These are phyloP conservation scores for Leucopsar rothschildi DNA, from an alignment of 2,113 vertebrate species.

Conservation along the genomic window DNA sequence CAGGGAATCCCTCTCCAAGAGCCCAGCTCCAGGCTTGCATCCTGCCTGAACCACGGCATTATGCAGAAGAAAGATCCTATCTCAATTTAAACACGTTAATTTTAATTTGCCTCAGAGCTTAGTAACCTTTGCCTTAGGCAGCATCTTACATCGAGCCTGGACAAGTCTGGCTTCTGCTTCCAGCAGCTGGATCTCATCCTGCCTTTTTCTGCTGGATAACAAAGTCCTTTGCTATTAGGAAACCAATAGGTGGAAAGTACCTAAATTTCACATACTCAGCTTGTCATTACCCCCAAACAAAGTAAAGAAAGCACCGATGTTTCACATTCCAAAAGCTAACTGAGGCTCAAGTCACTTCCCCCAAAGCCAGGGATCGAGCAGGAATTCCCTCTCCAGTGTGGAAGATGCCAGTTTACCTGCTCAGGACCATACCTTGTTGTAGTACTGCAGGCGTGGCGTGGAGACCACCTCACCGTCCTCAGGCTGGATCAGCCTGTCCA, in stretches of 20 bases:
- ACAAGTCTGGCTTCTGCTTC: background rate
- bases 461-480: constrained; percentile 80
- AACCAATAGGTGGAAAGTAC: background rate
- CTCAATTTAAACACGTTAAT: background rate
- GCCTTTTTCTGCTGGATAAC: background rate
- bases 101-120: background rate
- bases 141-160: background rate
- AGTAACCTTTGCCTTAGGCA: background rate
- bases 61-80: background rate
- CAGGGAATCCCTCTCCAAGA: background rate
- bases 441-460: constrained; percentile 84
- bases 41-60: background rate
- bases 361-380: rapidly evolving
- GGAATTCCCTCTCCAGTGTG: background rate
- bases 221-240: background rate
- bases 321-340: background rate
- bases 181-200: background rate
- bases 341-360: background rate
- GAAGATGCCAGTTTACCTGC: background rate
- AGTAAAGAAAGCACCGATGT: background rate
- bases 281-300: background rate
- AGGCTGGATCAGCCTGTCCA: constrained; percentile 80
- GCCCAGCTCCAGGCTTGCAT: background rate
- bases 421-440: constrained; percentile 80
- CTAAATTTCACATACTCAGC: background rate